A percentile compares a stretch with the other conserved stretches of the same genome.
Conservation (phyloP, 92 coral and sea anemone species). For the Phenganax subtilis region DNA sequence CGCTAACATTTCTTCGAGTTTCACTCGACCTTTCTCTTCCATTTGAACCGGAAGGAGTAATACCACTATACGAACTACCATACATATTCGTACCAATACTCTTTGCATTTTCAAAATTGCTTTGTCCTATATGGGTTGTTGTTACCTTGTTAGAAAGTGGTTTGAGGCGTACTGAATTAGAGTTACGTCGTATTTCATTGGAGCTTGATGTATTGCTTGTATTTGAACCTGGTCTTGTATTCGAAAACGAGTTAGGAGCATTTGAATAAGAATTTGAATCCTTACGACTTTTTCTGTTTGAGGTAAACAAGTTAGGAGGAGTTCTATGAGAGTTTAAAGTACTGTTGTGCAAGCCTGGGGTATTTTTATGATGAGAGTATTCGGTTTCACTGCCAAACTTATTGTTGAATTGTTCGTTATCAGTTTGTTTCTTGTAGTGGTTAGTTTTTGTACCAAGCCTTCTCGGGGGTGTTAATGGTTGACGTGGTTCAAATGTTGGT, state of each 20-base stretch:
- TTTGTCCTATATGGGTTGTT: no score
- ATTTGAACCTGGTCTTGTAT: background rate
- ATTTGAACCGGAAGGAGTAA: no score
- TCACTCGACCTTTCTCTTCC: no score
- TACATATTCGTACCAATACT: no score
- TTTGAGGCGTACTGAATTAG: background rate
- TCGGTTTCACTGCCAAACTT: background rate
- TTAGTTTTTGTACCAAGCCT: background rate
- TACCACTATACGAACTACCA: no score
- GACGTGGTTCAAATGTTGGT: constrained; percentile 10
- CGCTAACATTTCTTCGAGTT: no score
- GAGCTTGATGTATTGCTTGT: background rate
- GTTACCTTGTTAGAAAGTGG: no score
- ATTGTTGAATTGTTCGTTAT: background rate
- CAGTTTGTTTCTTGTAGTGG: background rate
- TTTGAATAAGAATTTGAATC: background rate
- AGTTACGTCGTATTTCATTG: background rate
- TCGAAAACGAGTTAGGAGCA: background rate
- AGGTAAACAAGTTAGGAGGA: background rate
- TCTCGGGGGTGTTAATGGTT: constrained; percentile 25
- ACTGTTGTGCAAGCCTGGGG: no score
- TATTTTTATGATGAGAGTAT: background rate
- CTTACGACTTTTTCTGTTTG: background rate
- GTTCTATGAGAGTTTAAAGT: no score
- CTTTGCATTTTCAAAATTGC: no score